Conservation (phyloP, 2,113 vertebrate genomes). For the mouse (Mus musculus) region DNA sequence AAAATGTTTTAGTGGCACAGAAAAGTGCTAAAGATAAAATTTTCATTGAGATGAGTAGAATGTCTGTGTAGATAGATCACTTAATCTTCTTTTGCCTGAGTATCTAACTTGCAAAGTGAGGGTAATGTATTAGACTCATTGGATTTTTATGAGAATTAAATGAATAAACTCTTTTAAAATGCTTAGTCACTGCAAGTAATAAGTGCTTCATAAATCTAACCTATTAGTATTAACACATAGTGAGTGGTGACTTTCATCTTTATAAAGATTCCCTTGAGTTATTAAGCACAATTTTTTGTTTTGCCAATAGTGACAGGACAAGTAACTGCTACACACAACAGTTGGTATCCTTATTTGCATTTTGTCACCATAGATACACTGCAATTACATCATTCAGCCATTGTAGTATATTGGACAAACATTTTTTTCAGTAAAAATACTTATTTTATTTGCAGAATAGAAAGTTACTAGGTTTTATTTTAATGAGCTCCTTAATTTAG, state of each 20-base stretch:
- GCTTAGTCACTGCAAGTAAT: neutral
- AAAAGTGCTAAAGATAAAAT: slow-evolving; percentile 25
- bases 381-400: neutral
- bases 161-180: slow-evolving; percentile 24
- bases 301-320: neutral
- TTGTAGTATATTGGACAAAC: neutral
- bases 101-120: slow-evolving; percentile 32
- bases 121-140: neutral
- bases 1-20: neutral
- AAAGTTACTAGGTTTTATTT: neutral
- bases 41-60: slow-evolving; percentile 28
- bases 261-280: neutral
- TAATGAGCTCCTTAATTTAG: neutral
- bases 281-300: neutral
- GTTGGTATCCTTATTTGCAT: neutral
- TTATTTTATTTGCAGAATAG: neutral
- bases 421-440: neutral
- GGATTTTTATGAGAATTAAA: slow-evolving; percentile 48
- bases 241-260: neutral
- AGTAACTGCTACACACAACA: neutral
- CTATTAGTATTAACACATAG: neutral
- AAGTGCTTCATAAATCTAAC: neutral
- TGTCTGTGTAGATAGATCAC: neutral
- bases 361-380: neutral
- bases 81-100: slow-evolving; percentile 30